Evolutionary conservation across 2,888 invertebrate genomes (phyloP), one percentile per base, ranked within the genome.

Genomic region (Eledona agricola): DNA sequence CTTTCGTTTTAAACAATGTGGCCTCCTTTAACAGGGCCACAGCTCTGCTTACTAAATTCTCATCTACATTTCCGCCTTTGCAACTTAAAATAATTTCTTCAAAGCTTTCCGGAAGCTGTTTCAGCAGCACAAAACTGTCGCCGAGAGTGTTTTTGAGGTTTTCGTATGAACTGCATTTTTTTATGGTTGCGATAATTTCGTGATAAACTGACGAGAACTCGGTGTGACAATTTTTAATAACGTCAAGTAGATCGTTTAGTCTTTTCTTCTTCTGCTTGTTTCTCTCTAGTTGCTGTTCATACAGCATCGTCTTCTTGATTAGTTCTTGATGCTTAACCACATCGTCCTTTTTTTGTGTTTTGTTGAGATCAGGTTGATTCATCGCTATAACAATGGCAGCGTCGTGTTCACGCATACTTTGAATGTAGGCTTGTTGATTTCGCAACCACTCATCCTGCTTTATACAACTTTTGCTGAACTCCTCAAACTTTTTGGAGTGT

Each of bases 171-270:
- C 28, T 37, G 42, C 62, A 67, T 10, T 49, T 59, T 59, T 70
- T 71, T 2, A 82, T 66, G n/a, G 80, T 62, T 7, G 73, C 71
- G 1, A 76, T 76, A 31, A 86, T 81, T 52, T 80, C 78, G 72
- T 82, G 81, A 64, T 82, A 84, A 55, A 79, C 75, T n/a, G 69
- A 66, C 38, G 78, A 78, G 60, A 85, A 84, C 62, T 80, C 80
- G 0, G 78, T 76, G 57, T 86, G 83, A 58, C 81, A 81, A 26
- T 80, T 78, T 13, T 80, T 79, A 9, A 86, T 80, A 0, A 79
- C 76, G n/a, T 83, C 81, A 58, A 83, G 65, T 19, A 65, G 58
- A 15, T 56, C 56, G 15, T 57, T 59, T 6, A 73, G 28, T 37
- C 64, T 22, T 47, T 64, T 59, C 29, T 62, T 63, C 47, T 64